phyloP scores from a whole-genome alignment of 2,113 vertebrate species.

The Oryzias javanicus region DNA sequence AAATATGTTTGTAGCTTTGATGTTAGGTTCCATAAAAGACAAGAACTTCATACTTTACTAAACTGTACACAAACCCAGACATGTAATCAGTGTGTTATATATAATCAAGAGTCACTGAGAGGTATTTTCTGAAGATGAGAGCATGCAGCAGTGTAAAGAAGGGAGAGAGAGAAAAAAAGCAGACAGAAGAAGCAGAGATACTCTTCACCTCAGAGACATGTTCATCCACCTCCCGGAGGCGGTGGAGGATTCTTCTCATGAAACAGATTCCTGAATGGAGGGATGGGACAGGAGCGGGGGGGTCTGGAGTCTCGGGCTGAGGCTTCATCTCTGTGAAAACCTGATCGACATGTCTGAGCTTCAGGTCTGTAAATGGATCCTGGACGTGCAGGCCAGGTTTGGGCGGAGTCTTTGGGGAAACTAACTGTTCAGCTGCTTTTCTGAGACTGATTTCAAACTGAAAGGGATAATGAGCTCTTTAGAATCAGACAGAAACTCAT shows the following conservation, averaged over 20 bases:
- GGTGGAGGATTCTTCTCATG: constrained; percentile 87
- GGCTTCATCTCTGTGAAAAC: constrained; percentile 26
- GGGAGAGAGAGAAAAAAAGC: constrained; percentile 9
- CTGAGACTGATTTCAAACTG: constrained; percentile 80
- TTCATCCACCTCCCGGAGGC: constrained; percentile 92
- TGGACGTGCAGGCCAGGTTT: constrained; percentile 66
- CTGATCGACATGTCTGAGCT: constrained; percentile 63
- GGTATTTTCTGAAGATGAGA: constrained; percentile 15
- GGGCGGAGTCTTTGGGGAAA: constrained; percentile 59
- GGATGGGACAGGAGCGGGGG: constrained; percentile 65
- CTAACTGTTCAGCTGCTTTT: constrained; percentile 75
- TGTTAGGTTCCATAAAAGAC: constrained; percentile 41
- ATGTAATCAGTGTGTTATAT: constrained; percentile 48
- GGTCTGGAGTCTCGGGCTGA: constrained; percentile 34
- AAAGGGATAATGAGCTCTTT: constrained; percentile 71
- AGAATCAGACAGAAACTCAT: background rate
- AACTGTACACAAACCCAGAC: constrained; percentile 40
- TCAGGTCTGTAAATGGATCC: constrained; percentile 69
- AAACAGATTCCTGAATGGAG: constrained; percentile 81
- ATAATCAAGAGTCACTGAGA: constrained; percentile 41
- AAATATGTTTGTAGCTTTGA: constrained; percentile 36
- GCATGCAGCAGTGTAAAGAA: constrained; percentile 15
- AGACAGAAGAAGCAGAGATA: constrained; percentile 46
- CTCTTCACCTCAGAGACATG: constrained; percentile 90
- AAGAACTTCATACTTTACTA: constrained; percentile 49